Conservation (phyloP, 2,113 vertebrate genomes). For the Donacobius atricapilla region DNA sequence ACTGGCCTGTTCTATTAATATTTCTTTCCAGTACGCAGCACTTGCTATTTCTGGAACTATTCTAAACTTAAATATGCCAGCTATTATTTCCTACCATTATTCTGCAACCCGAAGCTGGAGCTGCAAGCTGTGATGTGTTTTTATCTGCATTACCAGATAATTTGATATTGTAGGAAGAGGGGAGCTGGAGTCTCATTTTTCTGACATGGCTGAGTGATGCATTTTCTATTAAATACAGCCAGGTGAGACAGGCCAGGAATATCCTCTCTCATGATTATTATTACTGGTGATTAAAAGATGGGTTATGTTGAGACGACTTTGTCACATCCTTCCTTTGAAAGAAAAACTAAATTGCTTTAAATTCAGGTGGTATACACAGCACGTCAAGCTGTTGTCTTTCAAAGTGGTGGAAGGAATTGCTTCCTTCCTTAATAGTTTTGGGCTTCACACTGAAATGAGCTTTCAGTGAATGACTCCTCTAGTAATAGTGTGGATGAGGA, state of each 20-base stretch:
- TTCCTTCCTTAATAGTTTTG: conserved; percentile 28
- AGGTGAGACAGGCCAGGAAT: background rate
- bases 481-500: background rate
- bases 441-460: background rate
- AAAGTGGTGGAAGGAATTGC: background rate
- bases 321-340: conserved; percentile 17
- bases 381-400: background rate
- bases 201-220: background rate
- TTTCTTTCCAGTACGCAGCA: background rate
- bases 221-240: background rate
- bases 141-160: background rate
- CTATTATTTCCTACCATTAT: background rate
- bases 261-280: background rate
- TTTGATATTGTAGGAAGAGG: background rate
- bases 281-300: background rate
- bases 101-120: background rate
- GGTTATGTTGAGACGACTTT: background rate
- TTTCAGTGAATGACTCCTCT: conserved; percentile 20
- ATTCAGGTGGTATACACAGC: background rate
- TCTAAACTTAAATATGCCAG: background rate
- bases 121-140: background rate
- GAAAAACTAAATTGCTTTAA: background rate
- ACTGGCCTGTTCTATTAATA: background rate
- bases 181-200: background rate
- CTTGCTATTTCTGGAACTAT: background rate